These are phyloP conservation scores for Thunnus thynnus DNA, from an alignment of 2,113 vertebrate genomes.

Conservation along the genomic window DNA sequence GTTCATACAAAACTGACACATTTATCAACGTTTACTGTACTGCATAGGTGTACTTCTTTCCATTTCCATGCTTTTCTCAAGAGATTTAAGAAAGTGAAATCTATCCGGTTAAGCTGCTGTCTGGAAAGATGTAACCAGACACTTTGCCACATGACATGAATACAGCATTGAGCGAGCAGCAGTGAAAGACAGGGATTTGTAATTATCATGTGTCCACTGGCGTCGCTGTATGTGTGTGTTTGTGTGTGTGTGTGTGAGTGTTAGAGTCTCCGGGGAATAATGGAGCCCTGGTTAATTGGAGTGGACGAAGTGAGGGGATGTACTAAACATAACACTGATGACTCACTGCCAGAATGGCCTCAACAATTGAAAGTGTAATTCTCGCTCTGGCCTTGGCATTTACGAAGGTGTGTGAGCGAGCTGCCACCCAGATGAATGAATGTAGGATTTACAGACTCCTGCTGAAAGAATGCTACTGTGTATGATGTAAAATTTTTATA, in stretches of 20 bases:
- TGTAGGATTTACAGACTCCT: not conserved
- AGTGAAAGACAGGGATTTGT: slow-evolving; percentile 41
- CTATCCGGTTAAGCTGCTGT: not conserved
- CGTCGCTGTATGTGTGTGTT: not conserved
- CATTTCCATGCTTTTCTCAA: not conserved
- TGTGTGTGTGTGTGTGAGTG: slow-evolving; percentile 21
- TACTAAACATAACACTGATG: slow-evolving; percentile 61
- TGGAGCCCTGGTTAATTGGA: slow-evolving; percentile 70
- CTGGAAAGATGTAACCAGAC: slow-evolving; percentile 3
- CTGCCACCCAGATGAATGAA: slow-evolving; percentile 5
- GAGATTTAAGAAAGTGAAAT: not conserved
- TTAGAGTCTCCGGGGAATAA: slow-evolving; percentile 49
- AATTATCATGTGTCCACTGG: slow-evolving; percentile 55
- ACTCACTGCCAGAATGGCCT: slow-evolving; percentile 51
- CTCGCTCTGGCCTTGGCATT: slow-evolving; percentile 37
- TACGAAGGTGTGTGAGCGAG: slow-evolving; percentile 29
- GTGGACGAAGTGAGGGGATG: slow-evolving; percentile 66
- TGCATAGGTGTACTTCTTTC: not conserved
- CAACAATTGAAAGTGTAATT: slow-evolving; percentile 41
- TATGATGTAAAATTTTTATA: too few relatives aligned
- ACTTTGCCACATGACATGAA: not conserved
- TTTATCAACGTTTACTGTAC: slow-evolving; percentile 1
- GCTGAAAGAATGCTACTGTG: not conserved
- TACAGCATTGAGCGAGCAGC: not conserved
- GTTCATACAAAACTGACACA: slow-evolving; percentile 9